Conservation (phyloP, 2,797 vertebrate species). For the Betta splendens region DNA sequence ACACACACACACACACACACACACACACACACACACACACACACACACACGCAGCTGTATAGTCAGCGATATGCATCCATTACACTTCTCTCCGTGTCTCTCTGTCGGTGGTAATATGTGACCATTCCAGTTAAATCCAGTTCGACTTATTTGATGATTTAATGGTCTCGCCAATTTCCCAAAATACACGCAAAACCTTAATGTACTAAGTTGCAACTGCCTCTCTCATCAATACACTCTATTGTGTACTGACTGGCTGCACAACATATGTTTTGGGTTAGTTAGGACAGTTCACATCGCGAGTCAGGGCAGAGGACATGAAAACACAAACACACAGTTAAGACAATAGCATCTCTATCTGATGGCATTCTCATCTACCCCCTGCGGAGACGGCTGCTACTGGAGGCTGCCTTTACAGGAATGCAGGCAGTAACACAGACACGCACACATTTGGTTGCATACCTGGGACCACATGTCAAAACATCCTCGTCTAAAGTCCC, state of each 20-base stretch:
- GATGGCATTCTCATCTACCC: constrained; percentile 69
- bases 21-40: no score
- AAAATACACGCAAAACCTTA: not conserved
- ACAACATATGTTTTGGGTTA: constrained; percentile 70
- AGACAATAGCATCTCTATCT: constrained; percentile 73
- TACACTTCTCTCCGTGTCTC: no score
- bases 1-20: constrained; percentile 38
- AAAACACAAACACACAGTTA: constrained; percentile 42
- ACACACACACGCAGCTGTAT: no score
- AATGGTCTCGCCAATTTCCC: no score
- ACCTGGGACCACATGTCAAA: constrained; percentile 68
- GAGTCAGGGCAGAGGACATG: constrained; percentile 40
- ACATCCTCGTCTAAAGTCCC: constrained; percentile 53
- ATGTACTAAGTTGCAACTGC: not conserved
- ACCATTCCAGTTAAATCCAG: no score
- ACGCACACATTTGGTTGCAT: constrained; percentile 45
- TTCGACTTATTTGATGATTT: no score
- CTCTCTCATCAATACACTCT: constrained; percentile 37
- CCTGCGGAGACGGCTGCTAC: constrained; percentile 63
- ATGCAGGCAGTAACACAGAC: constrained; percentile 39
- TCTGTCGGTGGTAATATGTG: no score
- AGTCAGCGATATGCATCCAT: no score
- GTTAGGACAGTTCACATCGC: constrained; percentile 49
- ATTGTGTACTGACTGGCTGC: constrained; percentile 31
- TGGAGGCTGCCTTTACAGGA: constrained; percentile 70